Evolutionary conservation across 2,113 vertebrate species (phyloP), one percentile per base, ranked within the genome.

Genomic region (Pongo pygmaeus): DNA sequence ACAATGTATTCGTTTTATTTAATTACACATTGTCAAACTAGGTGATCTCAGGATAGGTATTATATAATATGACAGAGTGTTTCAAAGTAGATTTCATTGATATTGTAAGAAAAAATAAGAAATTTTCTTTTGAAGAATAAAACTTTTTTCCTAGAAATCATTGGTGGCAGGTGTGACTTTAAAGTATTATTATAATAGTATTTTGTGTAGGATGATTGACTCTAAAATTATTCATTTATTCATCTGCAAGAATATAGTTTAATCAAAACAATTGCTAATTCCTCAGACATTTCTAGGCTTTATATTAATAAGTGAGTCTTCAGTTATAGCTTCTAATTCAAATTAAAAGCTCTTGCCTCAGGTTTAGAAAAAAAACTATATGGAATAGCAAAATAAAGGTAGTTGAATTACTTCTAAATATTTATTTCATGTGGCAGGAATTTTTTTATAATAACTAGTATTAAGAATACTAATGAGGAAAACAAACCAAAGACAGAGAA

Each of bases 251-350:
- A 72, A 77, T 93, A 89, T 64, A 87, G 23, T 77, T 96, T 89
- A 98, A 97, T 97, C 81, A 97, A 96, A 98, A 95, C 38, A 97
- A 91, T 93, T 97, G 87, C 87, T 97, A 97, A 96, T 90, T 92
- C 94, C 90, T 97, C 88, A 89, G 86, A 90, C 23, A 96, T 88
- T 84, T 92, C 27, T 84, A 59, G 17, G 70, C 16, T 97, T 95
- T 87, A 48, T 95, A 83, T 87, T 96, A 93, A 43, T 74, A 92
- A 91, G 25, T 79, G 80, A 55, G 35, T 84, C 87, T 96, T 93
- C 64, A 87, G 57, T 95, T 92, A 69, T 61, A 78, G 50, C 35
- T 96, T 77, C 25, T 93, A 95, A 89, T 93, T 94, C 43, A 92
- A 95, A 67, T 91, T 23, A 80, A 92, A 97, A 75, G 27, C 8